phyloP scores from a whole-genome alignment of 2,797 vertebrate genomes.

The Mormyrops attenuatus region DNA sequence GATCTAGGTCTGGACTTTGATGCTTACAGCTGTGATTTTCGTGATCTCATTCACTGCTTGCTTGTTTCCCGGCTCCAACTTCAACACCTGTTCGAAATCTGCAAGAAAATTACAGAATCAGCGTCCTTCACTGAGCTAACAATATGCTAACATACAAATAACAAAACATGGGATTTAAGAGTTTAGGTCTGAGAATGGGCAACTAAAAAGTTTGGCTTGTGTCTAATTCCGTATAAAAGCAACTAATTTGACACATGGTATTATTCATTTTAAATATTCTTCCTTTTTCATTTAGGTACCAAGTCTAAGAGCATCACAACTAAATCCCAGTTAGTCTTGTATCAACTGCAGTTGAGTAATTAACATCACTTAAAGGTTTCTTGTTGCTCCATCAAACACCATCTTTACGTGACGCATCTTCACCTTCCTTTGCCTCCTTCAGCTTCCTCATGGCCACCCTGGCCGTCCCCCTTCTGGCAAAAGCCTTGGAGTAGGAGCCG shows the following conservation, averaged over 20 bases:
- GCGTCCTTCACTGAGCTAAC: neutral
- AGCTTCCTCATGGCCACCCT: slow-evolving; percentile 74
- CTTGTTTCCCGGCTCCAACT: slow-evolving; percentile 92
- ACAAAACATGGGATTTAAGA: neutral
- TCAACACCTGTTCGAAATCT: slow-evolving; percentile 89
- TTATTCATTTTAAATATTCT: neutral
- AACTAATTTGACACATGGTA: neutral
- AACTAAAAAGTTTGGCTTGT: neutral
- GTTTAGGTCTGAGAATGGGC: neutral
- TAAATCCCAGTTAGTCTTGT: neutral
- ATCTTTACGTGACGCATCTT: neutral
- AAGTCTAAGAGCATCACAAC: neutral
- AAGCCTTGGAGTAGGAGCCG: slow-evolving; percentile 83
- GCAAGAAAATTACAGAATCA: slow-evolving; percentile 20
- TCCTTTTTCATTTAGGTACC: neutral
- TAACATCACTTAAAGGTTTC: neutral
- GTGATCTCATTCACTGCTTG: slow-evolving; percentile 83
- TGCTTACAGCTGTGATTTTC: slow-evolving; percentile 75
- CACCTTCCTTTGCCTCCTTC: slow-evolving; percentile 80
- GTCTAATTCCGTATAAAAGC: neutral
- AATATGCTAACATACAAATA: slow-evolving; percentile 9
- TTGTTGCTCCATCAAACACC: neutral
- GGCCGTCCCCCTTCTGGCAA: slow-evolving; percentile 84
- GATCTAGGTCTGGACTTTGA: neutral
- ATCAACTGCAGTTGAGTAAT: neutral